Conservation (phyloP, 2,113 vertebrate species). For the Tetrao urogallus region DNA sequence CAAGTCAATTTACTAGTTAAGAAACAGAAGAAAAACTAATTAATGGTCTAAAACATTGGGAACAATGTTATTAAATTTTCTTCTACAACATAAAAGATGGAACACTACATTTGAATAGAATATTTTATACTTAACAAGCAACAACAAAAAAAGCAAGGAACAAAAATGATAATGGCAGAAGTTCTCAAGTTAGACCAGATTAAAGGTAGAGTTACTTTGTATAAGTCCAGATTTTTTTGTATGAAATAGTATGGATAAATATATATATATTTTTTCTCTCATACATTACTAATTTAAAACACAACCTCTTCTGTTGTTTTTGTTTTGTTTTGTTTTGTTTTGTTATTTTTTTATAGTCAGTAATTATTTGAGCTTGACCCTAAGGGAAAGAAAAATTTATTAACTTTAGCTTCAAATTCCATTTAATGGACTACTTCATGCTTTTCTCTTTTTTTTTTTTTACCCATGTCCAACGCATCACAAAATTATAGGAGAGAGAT, state of each 20-base stretch:
- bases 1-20: background rate
- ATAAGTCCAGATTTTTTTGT: background rate
- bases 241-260: background rate
- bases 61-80: background rate
- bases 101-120: background rate
- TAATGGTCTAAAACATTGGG: background rate
- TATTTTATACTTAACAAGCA: background rate
- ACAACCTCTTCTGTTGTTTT: background rate
- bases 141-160: background rate
- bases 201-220: background rate
- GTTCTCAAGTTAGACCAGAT: background rate
- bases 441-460: background rate
- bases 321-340: background rate
- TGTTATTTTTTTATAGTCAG: background rate
- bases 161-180: background rate
- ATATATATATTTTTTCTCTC: background rate
- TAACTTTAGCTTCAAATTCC: background rate
- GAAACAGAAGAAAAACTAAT: background rate
- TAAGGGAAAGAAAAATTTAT: background rate
- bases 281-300: background rate
- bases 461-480: background rate
- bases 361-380: background rate
- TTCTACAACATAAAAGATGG: background rate
- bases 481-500: background rate
- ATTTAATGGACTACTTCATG: background rate